phyloP scores from a whole-genome alignment of 2,797 vertebrate species.

The Gymnothorax javanicus region DNA sequence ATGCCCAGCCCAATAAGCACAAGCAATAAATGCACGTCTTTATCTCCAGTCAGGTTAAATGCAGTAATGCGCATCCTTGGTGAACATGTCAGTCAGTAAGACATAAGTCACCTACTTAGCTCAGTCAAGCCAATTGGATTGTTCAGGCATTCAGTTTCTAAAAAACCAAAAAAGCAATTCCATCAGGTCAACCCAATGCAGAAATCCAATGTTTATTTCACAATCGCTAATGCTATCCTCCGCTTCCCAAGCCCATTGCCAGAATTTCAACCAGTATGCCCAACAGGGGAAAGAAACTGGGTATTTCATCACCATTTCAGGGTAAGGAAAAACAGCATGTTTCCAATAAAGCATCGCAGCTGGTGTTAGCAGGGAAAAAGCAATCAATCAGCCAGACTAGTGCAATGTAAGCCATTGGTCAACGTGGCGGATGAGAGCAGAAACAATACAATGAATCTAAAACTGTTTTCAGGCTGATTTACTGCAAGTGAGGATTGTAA shows the following conservation, averaged over 20 bases:
- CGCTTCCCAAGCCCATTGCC: background rate
- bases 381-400: conserved; percentile 13
- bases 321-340: background rate
- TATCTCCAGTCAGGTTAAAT: background rate
- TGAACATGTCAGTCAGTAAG: background rate
- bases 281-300: background rate
- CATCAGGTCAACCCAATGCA: background rate
- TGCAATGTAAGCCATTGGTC: conserved; percentile 16
- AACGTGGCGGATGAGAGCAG: background rate
- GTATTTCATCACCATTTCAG: conserved; percentile 3
- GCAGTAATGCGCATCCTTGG: background rate
- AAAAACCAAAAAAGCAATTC: background rate
- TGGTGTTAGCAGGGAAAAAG: background rate
- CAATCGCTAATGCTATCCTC: background rate
- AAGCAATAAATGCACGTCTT: background rate
- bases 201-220: conserved; percentile 19
- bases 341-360: background rate
- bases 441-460: background rate
- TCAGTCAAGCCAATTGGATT: background rate
- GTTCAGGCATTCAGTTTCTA: background rate
- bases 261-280: conserved; percentile 2
- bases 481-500: background rate
- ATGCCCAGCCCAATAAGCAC: background rate
- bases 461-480: background rate
- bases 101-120: background rate